Percentiles rank a stretch among this genome's conserved stretches.
These are phyloP conservation scores for Leucosticte australis DNA, from an alignment of 2,113 vertebrate species.

Conservation along the genomic window DNA sequence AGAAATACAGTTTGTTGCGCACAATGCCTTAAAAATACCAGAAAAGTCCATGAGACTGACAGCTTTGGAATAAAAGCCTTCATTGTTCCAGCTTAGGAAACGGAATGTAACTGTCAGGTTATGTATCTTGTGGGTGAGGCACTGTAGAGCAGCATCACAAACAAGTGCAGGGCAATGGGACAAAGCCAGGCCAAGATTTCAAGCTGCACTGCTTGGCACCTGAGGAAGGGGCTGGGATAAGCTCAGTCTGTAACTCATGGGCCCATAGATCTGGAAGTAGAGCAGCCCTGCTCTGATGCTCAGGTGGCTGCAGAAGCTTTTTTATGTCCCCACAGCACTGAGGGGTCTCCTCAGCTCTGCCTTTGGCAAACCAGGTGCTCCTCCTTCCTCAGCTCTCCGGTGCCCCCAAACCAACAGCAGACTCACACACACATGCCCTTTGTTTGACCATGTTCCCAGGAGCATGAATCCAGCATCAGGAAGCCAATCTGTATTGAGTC, in stretches of 20 bases:
- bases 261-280: fast-evolving
- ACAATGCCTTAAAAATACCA: background rate
- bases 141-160: background rate
- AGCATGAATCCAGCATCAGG: background rate
- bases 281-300: background rate
- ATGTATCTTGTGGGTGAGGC: background rate
- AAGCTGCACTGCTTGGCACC: background rate
- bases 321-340: background rate
- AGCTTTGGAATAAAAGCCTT: background rate
- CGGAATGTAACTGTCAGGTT: background rate
- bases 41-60: background rate
- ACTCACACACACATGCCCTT: fast-evolving
- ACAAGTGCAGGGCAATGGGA: fast-evolving
- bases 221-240: background rate
- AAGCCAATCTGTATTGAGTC: background rate
- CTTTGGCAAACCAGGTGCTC: background rate
- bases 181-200: background rate
- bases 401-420: background rate
- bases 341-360: background rate
- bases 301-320: background rate
- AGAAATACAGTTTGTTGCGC: background rate
- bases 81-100: background rate
- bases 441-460: background rate
- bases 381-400: background rate
- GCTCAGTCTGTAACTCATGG: background rate